A percentile compares a stretch with the other conserved stretches of the same genome.
Conservation (phyloP, 2,113 vertebrate genomes). For the Mohoua ochrocephala region DNA sequence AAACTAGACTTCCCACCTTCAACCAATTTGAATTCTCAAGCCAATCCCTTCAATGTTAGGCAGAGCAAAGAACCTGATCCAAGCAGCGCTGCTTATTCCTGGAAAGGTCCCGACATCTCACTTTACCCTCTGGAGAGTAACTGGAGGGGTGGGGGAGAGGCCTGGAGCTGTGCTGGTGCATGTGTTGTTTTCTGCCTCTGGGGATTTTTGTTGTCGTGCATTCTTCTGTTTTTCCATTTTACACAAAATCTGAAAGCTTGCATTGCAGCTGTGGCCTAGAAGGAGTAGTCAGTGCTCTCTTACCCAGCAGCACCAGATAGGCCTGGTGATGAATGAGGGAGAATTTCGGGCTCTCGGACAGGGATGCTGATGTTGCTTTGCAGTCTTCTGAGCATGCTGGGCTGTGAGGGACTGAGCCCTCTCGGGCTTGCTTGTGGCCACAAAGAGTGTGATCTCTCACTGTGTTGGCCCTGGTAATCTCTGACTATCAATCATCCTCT, state of each 20-base stretch:
- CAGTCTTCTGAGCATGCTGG: rapidly evolving
- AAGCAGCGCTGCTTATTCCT: background rate
- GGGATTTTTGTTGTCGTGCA: background rate
- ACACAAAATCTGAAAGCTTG: background rate
- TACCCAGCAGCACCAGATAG: background rate
- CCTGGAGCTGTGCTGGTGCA: background rate
- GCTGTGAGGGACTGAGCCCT: background rate
- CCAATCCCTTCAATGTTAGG: background rate
- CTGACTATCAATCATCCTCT: slow-evolving; percentile 5
- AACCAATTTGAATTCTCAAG: background rate
- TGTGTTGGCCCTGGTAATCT: background rate
- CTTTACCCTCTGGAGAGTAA: background rate
- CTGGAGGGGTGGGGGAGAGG: background rate
- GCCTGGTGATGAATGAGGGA: background rate
- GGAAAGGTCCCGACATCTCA: background rate
- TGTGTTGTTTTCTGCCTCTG: background rate
- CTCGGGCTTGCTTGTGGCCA: background rate
- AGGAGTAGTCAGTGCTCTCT: background rate
- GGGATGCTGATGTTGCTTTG: background rate
- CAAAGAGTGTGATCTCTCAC: background rate
- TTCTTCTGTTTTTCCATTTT: background rate
- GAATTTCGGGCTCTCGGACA: rapidly evolving
- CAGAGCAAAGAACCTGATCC: background rate
- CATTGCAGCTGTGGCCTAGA: background rate
- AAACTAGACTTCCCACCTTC: background rate